Evolutionary conservation across 2,797 vertebrate genomes (phyloP), one percentile per base, ranked within the genome.

Genomic region (Masticophis lateralis): DNA sequence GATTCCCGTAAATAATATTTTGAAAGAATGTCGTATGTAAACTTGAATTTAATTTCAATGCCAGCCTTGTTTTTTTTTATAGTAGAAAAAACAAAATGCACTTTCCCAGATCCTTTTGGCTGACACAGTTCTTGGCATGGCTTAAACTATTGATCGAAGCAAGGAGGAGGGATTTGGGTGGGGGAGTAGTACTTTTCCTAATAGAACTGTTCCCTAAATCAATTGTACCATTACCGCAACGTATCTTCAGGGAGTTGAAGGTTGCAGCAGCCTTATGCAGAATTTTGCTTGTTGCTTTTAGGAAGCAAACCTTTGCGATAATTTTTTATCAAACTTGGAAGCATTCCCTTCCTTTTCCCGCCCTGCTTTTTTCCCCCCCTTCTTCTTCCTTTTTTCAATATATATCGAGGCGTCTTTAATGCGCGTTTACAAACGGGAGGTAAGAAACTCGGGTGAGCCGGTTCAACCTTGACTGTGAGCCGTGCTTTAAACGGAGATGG

Each of bases 191-290:
- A 94, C 96, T 97, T 96, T 97, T 90, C 87, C 96, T 98, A 98
- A 98, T 97, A 97, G 95, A 96, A 97, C 86, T 90, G 92, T 97
- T 97, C 96, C 96, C 95, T 97, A 97, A 98, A 98, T 98, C 97
- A 97, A 94, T 98, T 96, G 94, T 95, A 51, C 95, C 90, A 60
- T 95, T 97, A 94, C 96, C 96, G 95, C 97, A 93, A 0, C 96
- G 93, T 95, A 96, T 94, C 96, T 97, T 94, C 9, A 0, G 92
- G 87, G 91, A 96, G 87, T 63, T 43, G 4, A 96, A 96, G 93
- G 95, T 95, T 97, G 94, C 90, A 69, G 94, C 89, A 83, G 96
- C 94, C 90, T 87, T 91, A 74, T 55, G 90, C 88, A 95, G 95
- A 94, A 95, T 94, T 95, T 96, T 47, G 2, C 27, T 63, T 12